phyloP scores from a whole-genome alignment of 1,140 invertebrate species.

The Armadillidium nasatum region DNA sequence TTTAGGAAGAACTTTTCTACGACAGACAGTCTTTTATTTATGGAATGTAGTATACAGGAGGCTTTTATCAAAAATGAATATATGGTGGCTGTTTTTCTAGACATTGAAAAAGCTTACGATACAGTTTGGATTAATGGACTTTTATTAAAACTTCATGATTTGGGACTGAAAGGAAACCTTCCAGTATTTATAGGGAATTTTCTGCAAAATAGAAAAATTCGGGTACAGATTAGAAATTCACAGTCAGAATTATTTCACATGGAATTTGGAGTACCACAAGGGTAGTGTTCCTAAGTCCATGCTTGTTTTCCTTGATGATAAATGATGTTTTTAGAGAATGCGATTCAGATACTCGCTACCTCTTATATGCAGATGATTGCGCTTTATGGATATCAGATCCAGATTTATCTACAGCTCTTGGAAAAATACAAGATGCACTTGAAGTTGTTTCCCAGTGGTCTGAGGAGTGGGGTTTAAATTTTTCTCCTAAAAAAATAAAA shows the following conservation, averaged over 20 bases:
- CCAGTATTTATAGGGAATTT: neutral
- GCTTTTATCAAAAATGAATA: neutral
- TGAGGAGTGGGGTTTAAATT: neutral
- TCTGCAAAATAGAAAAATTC: neutral
- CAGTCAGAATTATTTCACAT: neutral
- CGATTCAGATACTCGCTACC: neutral
- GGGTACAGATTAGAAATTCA: neutral
- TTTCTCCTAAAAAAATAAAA: neutral
- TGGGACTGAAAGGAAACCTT: no score
- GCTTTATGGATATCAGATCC: neutral
- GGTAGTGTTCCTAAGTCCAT: neutral
- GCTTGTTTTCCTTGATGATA: conserved; percentile 1
- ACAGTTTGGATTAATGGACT: conserved; percentile 2
- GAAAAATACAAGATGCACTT: neutral
- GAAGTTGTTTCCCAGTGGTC: neutral
- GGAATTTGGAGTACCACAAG: neutral
- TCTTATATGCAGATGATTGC: conserved; percentile 2
- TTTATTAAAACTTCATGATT: neutral
- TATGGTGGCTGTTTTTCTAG: neutral
- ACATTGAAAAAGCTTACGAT: neutral
- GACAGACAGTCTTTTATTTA: neutral
- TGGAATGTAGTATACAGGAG: neutral
- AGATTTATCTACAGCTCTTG: neutral
- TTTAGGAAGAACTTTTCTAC: neutral
- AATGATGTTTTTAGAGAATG: neutral